Conservation (phyloP, 2,797 vertebrate genomes). For the Setipinna tenuifilis region DNA sequence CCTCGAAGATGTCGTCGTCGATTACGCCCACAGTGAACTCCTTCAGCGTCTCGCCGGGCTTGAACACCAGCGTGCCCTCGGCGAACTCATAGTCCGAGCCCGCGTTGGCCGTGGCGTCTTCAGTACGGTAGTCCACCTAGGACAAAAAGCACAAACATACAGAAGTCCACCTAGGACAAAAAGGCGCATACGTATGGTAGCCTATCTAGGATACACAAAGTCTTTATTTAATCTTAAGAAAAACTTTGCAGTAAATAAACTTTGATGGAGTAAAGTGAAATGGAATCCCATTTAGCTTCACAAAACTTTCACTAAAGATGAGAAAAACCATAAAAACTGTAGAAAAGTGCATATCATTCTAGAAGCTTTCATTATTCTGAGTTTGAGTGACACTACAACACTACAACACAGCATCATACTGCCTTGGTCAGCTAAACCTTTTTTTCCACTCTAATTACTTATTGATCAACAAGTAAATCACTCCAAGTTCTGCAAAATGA, state of each 20-base stretch:
- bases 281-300: too few relatives aligned
- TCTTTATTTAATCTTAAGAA: too few relatives aligned
- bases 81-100: slow-evolving; percentile 89
- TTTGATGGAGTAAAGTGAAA: too few relatives aligned
- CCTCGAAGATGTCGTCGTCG: slow-evolving; percentile 87
- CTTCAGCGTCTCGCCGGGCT: slow-evolving; percentile 81
- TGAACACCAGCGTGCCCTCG: slow-evolving; percentile 84
- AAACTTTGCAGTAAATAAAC: too few relatives aligned
- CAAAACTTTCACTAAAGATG: too few relatives aligned
- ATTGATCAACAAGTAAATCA: neutral
- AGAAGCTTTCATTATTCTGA: neutral
- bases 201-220: too few relatives aligned
- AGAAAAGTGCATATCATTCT: neutral
- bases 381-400: neutral
- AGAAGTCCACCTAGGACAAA: neutral
- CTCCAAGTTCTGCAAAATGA: neutral
- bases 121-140: slow-evolving; percentile 85
- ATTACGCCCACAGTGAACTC: slow-evolving; percentile 85
- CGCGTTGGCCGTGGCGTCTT: slow-evolving; percentile 84
- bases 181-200: too few relatives aligned
- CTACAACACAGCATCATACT: neutral
- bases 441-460: neutral
- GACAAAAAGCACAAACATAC: neutral
- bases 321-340: neutral
- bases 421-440: neutral